phyloP scores from a whole-genome alignment of 2,888 invertebrate species.

The Syritta pipiens region DNA sequence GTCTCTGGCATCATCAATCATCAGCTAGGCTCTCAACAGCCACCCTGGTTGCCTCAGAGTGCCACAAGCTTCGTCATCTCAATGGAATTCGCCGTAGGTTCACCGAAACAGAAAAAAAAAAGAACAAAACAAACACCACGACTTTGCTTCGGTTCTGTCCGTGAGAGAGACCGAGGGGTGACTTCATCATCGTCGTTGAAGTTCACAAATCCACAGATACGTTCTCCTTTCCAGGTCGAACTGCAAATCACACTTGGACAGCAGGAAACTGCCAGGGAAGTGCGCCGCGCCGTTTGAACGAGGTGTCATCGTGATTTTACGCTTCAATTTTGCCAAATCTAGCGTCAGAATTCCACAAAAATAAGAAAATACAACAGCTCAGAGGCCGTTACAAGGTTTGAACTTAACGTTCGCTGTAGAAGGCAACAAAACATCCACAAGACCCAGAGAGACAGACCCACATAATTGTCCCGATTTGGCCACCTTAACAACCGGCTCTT shows the following conservation, averaged over 20 bases:
- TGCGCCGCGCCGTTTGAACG: constrained; percentile 30
- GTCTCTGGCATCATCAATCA: too few relatives aligned
- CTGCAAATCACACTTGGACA: constrained; percentile 41
- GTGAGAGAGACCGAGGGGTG: constrained; percentile 35
- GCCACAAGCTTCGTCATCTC: constrained; percentile 48
- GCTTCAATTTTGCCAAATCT: constrained; percentile 28
- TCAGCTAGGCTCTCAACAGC: too few relatives aligned
- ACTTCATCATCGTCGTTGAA: too few relatives aligned
- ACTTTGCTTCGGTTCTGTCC: background rate
- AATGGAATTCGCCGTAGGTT: constrained; percentile 49
- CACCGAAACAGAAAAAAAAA: constrained; percentile 8
- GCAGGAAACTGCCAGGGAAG: too few relatives aligned
- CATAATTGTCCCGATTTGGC: constrained; percentile 45
- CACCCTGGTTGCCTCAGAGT: constrained; percentile 1
- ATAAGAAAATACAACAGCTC: background rate
- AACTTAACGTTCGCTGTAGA: constrained; percentile 7
- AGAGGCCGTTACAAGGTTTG: constrained; percentile 17
- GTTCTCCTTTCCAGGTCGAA: constrained; percentile 24
- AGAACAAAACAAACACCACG: constrained; percentile 19
- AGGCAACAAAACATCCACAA: constrained; percentile 25
- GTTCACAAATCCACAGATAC: too few relatives aligned
- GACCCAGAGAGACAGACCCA: constrained; percentile 23
- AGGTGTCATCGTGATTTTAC: constrained; percentile 51
- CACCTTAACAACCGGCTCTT: constrained; percentile 28
- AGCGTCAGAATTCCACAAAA: background rate